Base-by-base conservation (phyloP, 2,113 vertebrate genomes). In the Phalacrocorax brasilianus region DNA sequence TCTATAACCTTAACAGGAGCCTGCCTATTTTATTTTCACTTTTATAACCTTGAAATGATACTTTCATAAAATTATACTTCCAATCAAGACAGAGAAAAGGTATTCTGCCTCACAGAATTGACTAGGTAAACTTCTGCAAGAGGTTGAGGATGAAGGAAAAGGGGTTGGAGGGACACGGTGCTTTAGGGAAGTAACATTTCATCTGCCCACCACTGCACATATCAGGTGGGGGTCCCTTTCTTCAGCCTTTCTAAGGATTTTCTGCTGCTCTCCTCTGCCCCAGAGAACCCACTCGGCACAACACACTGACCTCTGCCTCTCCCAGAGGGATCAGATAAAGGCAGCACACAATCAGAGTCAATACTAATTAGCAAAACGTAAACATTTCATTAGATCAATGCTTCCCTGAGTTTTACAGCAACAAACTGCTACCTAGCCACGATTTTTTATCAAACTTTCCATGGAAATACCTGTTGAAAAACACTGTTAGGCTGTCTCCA, bases 331-430 rank as follows among this genome's bases (percentile, higher is more conserved):
- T 65, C 49, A 65, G 76, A 58, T 44, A 81, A 78, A 91, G 68
- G 79, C 65, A 80, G 61, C 44, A 56, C 40, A 87, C 70, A 76
- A 83, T 70, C 63, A 72, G 56, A 95, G 89, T 92, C 86, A 91
- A 93, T 65, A 93, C 76, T 95, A 94, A 96, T 95, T 94, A 93
- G 92, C 73, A 95, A 94, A 93, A 93, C 70, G 83, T 93, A 97
- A 97, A 97, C 95, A 94, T 63, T 84, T 93, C 30, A 89, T 95
- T 94, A 96, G 83, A 87, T 81, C 87, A 67, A 44, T 32, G 44
- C 40, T 93, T 76, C 74, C 45, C 62, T 75, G 45, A 68, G 62
- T 70, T 93, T 94, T 73, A 89, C 27, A 82, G 87, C 27, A 35
- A 65, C 52, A 65, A 78, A 78, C 32, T 62, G 35, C 58, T 79